phyloP scores from a whole-genome alignment of 2,888 invertebrate species.

The Julus scandinavius region DNA sequence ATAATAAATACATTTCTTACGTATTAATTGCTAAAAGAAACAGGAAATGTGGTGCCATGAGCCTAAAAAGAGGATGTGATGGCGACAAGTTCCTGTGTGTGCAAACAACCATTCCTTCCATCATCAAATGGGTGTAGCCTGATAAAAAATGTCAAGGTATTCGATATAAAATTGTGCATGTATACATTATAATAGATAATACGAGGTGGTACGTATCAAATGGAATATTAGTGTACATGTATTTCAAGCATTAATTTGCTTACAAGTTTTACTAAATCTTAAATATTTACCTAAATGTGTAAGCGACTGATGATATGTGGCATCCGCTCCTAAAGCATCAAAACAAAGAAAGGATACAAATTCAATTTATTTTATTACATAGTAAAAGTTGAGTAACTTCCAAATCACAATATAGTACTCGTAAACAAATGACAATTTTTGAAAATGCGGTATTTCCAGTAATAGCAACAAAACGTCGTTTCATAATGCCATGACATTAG shows the following conservation, averaged over 20 bases:
- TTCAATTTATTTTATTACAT: no score
- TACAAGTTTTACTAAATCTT: background rate
- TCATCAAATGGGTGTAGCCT: conserved; percentile 68
- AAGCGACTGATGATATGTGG: conserved; percentile 65
- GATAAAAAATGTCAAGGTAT: background rate
- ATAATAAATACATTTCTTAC: conserved; percentile 62
- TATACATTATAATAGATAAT: background rate
- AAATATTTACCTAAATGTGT: conserved; percentile 64
- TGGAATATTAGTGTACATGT: no score
- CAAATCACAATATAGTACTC: no score
- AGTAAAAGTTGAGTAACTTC: no score
- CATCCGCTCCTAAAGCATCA: conserved; percentile 63
- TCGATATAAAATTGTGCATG: background rate
- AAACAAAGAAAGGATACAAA: no score
- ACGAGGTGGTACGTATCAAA: no score
- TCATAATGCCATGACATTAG: no score
- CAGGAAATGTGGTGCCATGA: conserved; percentile 68
- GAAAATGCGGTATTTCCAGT: no score
- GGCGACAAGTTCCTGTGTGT: conserved; percentile 67
- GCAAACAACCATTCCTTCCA: conserved; percentile 67
- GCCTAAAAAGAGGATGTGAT: conserved; percentile 68
- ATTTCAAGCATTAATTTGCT: no score
- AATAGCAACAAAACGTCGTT: no score
- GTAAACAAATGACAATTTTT: no score
- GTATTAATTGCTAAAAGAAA: conserved; percentile 68